These are phyloP conservation scores for Phytoseiulus persimilis DNA, from an alignment of 2,888 invertebrate genomes.

Conservation along the genomic window DNA sequence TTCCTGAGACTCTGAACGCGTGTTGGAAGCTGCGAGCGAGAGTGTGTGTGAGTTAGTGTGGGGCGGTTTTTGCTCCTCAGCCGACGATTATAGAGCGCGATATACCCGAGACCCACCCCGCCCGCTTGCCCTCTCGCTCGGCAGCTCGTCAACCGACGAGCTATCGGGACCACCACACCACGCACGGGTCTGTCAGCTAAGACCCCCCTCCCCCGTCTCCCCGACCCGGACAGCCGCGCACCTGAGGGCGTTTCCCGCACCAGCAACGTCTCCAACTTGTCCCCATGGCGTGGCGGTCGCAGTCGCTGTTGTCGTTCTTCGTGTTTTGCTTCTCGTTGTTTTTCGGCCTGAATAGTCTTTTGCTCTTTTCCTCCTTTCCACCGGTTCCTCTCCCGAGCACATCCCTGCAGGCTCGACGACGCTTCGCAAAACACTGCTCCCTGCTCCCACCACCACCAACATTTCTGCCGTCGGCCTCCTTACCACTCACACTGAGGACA, in stretches of 20 bases:
- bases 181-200: neutral
- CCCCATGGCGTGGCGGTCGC: neutral
- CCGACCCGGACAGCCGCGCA: neutral
- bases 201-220: neutral
- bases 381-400: neutral
- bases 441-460: neutral
- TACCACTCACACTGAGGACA: neutral
- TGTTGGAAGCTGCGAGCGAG: neutral
- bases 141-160: neutral
- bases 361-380: neutral
- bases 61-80: neutral
- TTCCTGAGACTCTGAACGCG: neutral
- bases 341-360: neutral
- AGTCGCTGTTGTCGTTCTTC: neutral
- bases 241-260: neutral
- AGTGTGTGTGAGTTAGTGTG: neutral
- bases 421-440: neutral
- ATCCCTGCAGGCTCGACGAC: neutral
- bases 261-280: neutral
- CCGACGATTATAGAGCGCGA: neutral
- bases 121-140: neutral
- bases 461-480: neutral
- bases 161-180: neutral
- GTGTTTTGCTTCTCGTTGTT: neutral
- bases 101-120: neutral